Evolutionary conservation across 2,113 vertebrate species (phyloP).

Genomic region (Choloepus hoffmanni): DNA sequence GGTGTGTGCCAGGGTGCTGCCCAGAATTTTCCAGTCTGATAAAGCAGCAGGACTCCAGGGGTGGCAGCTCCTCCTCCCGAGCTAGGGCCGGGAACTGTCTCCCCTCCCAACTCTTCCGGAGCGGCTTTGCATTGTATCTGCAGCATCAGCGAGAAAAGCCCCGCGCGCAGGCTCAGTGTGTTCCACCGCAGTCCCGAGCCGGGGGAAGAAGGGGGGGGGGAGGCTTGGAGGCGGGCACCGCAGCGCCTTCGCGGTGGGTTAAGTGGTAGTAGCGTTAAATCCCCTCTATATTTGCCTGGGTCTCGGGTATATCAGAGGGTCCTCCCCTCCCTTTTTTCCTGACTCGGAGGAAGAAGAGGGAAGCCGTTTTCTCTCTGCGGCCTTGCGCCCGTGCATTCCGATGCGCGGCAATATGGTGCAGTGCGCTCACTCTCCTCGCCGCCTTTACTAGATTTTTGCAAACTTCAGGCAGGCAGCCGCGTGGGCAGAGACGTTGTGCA

Average conservation of each 20-base stretch:
- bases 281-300: constrained; percentile 81
- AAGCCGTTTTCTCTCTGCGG: neutral
- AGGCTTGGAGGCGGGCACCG: constrained; percentile 59
- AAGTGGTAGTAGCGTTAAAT: constrained; percentile 84
- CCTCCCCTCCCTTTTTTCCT: neutral
- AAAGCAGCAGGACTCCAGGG: constrained; percentile 16
- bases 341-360: constrained; percentile 12
- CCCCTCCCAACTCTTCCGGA: constrained; percentile 50
- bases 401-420: constrained; percentile 74
- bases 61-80: constrained; percentile 11
- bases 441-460: constrained; percentile 60
- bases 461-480: constrained; percentile 76
- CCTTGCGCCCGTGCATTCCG: constrained; percentile 59
- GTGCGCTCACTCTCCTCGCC: constrained; percentile 19
- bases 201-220: constrained; percentile 66
- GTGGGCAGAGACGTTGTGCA: constrained; percentile 65
- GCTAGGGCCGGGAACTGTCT: neutral
- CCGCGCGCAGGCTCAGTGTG: constrained; percentile 87
- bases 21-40: neutral
- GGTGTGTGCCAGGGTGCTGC: neutral
- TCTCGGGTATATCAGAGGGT: constrained; percentile 75
- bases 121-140: constrained; percentile 83
- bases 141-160: constrained; percentile 89
- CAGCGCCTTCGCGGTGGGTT: constrained; percentile 80
- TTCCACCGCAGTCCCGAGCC: constrained; percentile 88